Percentiles rank a stretch among this genome's conserved stretches.
These are phyloP conservation scores for Siniperca undulata DNA, from an alignment of 2,797 vertebrate genomes.

Conservation along the genomic window DNA sequence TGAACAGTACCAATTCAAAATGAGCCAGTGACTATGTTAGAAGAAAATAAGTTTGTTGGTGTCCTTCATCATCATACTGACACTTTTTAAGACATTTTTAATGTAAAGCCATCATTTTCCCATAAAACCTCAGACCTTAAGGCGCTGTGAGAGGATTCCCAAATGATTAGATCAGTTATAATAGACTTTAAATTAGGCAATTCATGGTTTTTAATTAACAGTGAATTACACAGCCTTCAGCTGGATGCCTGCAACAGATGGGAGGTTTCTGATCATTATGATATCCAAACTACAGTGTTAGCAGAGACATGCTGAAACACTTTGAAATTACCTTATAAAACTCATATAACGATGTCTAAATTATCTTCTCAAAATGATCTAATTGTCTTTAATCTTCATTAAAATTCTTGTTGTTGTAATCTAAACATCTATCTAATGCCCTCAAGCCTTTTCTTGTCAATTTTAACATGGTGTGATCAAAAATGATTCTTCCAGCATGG, in stretches of 20 bases:
- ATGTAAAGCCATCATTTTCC: conserved; percentile 23
- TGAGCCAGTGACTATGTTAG: not conserved
- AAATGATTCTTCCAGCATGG: conserved; percentile 51
- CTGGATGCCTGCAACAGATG: conserved; percentile 34
- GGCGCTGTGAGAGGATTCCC: conserved; percentile 25
- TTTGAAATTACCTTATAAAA: conserved; percentile 49
- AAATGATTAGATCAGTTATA: conserved; percentile 51
- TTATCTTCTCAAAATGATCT: conserved; percentile 41
- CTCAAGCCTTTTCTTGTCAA: conserved; percentile 27
- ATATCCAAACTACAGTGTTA: conserved; percentile 42
- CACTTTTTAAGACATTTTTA: not conserved
- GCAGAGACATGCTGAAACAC: conserved; percentile 27
- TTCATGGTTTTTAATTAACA: conserved; percentile 62
- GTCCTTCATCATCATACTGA: not conserved
- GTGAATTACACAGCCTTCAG: conserved; percentile 53
- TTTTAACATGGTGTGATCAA: conserved; percentile 54
- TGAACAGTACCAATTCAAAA: conserved; percentile 4
- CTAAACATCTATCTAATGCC: conserved; percentile 45
- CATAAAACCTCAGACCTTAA: conserved; percentile 11
- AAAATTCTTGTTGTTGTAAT: conserved; percentile 53
- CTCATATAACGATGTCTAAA: conserved; percentile 40
- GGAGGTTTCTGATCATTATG: conserved; percentile 47
- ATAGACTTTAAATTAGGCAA: conserved; percentile 44
- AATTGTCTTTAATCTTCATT: conserved; percentile 57
- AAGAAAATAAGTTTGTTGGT: not conserved